phyloP scores from a whole-genome alignment of 2,888 invertebrate genomes.

The Oscheius sp. region DNA sequence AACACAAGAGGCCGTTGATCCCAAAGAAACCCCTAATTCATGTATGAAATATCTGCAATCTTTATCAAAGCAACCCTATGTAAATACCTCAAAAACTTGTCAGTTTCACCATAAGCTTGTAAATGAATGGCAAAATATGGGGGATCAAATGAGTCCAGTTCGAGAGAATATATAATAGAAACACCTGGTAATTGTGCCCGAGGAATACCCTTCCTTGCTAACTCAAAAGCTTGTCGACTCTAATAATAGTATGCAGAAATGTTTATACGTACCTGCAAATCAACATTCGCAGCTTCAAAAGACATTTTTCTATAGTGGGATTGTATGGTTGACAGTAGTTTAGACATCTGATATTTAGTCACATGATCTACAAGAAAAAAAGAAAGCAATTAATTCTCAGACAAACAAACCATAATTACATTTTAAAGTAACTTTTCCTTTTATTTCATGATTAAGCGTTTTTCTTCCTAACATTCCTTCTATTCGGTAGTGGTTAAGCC shows the following conservation, averaged over 20 bases:
- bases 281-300: slow-evolving; percentile 76
- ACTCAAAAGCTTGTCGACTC: slow-evolving; percentile 87
- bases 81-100: slow-evolving; percentile 77
- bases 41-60: slow-evolving; percentile 80
- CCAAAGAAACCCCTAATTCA: slow-evolving; percentile 83
- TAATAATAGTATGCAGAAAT: slow-evolving; percentile 6
- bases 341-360: slow-evolving; percentile 79
- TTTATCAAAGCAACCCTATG: background rate
- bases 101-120: slow-evolving; percentile 85
- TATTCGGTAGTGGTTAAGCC: slow-evolving; percentile 59
- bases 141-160: slow-evolving; percentile 82
- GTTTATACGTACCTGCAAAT: slow-evolving; percentile 75
- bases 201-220: slow-evolving; percentile 84
- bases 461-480: slow-evolving; percentile 59
- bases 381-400: background rate
- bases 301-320: slow-evolving; percentile 58
- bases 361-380: slow-evolving; percentile 79
- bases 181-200: slow-evolving; percentile 79
- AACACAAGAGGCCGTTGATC: slow-evolving; percentile 77
- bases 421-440: slow-evolving; percentile 41
- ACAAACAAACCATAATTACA: slow-evolving; percentile 45
- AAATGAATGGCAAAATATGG: slow-evolving; percentile 89
- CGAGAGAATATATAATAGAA: slow-evolving; percentile 85
- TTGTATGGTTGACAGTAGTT: slow-evolving; percentile 76
- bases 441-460: slow-evolving; percentile 40